A percentile compares a stretch with the other conserved stretches of the same genome.
Evolutionary conservation across 1,140 invertebrate species (phyloP).

Genomic region (Homarus americanus): DNA sequence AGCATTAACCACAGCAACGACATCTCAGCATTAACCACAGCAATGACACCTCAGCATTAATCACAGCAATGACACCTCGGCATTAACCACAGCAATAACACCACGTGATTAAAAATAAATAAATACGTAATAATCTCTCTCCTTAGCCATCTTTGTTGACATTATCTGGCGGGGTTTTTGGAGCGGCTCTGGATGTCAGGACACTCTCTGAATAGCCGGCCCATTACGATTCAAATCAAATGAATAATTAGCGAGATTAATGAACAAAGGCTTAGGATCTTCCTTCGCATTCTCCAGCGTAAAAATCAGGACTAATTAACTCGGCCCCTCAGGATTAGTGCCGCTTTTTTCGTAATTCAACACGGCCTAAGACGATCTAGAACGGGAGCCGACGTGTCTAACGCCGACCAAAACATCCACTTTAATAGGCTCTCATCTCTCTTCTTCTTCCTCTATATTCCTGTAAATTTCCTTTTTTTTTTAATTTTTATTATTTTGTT

Average conservation of each 20-base stretch:
- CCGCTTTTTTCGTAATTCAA: slow-evolving; percentile 57
- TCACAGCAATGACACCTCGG: too few relatives aligned
- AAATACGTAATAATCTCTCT: too few relatives aligned
- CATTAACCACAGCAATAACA: too few relatives aligned
- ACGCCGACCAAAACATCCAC: background rate
- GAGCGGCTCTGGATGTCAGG: background rate
- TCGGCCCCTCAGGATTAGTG: slow-evolving; percentile 44
- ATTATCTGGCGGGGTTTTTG: background rate
- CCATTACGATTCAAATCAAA: slow-evolving; percentile 68
- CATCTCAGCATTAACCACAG: too few relatives aligned
- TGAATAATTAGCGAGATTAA: slow-evolving; percentile 69
- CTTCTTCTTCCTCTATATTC: background rate
- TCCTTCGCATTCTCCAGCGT: slow-evolving; percentile 43
- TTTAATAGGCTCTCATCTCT: background rate
- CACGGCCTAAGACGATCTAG: slow-evolving; percentile 44
- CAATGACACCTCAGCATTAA: too few relatives aligned
- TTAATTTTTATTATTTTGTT: too few relatives aligned
- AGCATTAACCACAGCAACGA: too few relatives aligned
- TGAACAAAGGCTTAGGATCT: slow-evolving; percentile 55
- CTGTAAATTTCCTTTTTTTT: background rate
- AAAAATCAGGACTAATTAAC: slow-evolving; percentile 69
- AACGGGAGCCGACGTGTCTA: background rate
- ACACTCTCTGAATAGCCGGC: background rate
- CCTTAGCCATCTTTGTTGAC: too few relatives aligned
- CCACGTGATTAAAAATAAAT: too few relatives aligned